Evolutionary conservation across 2,797 vertebrate genomes (phyloP), one percentile per base, ranked within the genome.

Genomic region (Scolopax rusticola): DNA sequence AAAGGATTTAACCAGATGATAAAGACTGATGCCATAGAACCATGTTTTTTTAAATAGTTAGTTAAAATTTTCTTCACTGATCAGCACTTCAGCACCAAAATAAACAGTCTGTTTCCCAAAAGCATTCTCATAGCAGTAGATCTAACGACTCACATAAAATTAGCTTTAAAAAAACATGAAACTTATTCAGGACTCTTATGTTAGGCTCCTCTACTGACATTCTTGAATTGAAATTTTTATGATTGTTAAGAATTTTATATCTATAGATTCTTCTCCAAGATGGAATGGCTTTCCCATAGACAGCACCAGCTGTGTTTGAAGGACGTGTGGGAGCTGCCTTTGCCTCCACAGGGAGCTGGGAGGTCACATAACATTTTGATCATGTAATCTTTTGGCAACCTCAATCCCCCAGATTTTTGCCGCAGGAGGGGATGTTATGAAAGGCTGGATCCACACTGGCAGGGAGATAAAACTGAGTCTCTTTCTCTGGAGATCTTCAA

Each of bases 331-430:
- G 11, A 36, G 20, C 64, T 41, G 59, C 16, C 28, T 16, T 43
- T 33, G 32, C 8, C 32, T 2, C 28, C 19, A 30, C 0, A 0
- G 25, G 61, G n/a, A 57, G 10, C 70, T 33, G n/a, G 7, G 12
- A 57, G 19, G 19, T 59, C 47, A 47, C 5, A 3, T 21, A 12
- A 38, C 19, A 12, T 12, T 76, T 47, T 50, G 25, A 10, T 76
- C 8, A 5, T 7, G 21, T 16, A 67, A 48, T 40, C 24, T 70
- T 57, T 83, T 38, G 25, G 15, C 68, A 63, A 15, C n/a, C 25
- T 45, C 40, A 68, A 57, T 23, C 48, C 59, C n/a, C 24, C 25
- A 24, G 18, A 48, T 40, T 41, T 57, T 76, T 68, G 11, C 27
- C 61, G 48, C 12, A 25, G 38, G 33, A 64, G 14, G 5, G 15